A percentile compares a stretch with the other conserved stretches of the same genome.
phyloP scores from a whole-genome alignment of 2,888 invertebrate species.

The Ganaspis brasiliensis region DNA sequence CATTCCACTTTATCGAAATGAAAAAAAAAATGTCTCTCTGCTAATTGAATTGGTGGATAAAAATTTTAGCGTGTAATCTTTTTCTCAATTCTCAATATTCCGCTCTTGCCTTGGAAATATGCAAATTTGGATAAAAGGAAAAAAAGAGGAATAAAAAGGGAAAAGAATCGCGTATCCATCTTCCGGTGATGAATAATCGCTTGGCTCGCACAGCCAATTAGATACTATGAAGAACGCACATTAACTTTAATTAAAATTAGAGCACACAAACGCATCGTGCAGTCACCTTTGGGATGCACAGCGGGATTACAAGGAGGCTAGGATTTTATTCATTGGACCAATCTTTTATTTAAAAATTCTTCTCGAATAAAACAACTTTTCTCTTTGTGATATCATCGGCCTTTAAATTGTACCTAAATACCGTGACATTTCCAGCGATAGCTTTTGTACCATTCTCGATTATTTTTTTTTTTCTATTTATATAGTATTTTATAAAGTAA shows the following conservation, averaged over 20 bases:
- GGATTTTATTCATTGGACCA: constrained; percentile 67
- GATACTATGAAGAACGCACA: constrained; percentile 68
- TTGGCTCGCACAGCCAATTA: constrained; percentile 55
- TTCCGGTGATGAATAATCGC: constrained; percentile 61
- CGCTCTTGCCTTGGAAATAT: constrained; percentile 23
- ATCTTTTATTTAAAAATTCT: constrained; percentile 48
- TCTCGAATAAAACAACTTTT: neutral
- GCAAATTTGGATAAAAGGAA: constrained; percentile 11
- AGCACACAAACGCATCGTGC: constrained; percentile 66
- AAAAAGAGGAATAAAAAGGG: constrained; percentile 54
- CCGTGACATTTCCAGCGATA: neutral
- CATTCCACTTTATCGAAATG: too few species aligned
- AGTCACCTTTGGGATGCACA: constrained; percentile 59
- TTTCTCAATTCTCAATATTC: neutral
- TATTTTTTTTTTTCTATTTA: too few species aligned
- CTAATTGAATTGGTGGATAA: neutral
- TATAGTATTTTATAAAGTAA: too few species aligned
- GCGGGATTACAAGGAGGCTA: constrained; percentile 69
- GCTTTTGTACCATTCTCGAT: too few species aligned
- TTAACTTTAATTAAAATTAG: constrained; percentile 76
- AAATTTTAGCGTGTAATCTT: neutral
- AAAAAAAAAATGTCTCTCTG: too few species aligned
- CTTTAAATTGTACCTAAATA: neutral
- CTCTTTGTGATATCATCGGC: neutral
- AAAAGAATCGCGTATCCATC: constrained; percentile 64